These are phyloP conservation scores for Alitta virens DNA, from an alignment of 2,888 invertebrate genomes.

Conservation along the genomic window DNA sequence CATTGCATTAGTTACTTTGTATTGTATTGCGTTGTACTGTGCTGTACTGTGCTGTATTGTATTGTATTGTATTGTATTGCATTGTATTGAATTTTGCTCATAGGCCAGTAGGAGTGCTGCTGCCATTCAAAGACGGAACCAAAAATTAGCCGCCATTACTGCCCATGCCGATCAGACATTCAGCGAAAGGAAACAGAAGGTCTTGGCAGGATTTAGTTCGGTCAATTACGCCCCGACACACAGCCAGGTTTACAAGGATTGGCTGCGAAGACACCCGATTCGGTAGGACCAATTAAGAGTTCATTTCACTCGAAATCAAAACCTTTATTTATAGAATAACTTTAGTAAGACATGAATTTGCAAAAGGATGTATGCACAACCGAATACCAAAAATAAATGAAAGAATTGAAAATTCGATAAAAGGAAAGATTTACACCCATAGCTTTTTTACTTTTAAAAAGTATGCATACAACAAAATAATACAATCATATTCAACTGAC, in stretches of 20 bases:
- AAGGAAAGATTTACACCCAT: too few relatives aligned
- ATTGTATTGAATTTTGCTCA: neutral
- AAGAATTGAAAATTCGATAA: too few relatives aligned
- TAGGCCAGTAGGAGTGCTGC: neutral
- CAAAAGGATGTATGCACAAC: too few relatives aligned
- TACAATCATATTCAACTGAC: too few relatives aligned
- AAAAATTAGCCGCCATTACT: constrained; percentile 1
- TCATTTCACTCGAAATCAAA: too few relatives aligned
- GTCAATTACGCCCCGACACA: constrained; percentile 45
- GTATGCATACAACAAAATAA: too few relatives aligned
- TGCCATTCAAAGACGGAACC: neutral
- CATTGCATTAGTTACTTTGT: too few relatives aligned
- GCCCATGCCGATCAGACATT: constrained; percentile 26
- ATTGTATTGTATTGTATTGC: neutral
- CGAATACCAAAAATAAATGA: too few relatives aligned
- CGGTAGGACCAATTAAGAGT: neutral
- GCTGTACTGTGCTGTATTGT: neutral
- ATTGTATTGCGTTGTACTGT: too few relatives aligned
- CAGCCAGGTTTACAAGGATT: constrained; percentile 40
- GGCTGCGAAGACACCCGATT: constrained; percentile 36
- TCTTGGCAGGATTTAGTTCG: constrained; percentile 29
- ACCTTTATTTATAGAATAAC: too few relatives aligned
- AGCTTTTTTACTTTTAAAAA: too few relatives aligned
- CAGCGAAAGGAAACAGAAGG: constrained; percentile 24
- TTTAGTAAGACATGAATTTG: too few relatives aligned